phyloP scores from a whole-genome alignment of 2,113 vertebrate genomes.

The Capreolus pygargus region DNA sequence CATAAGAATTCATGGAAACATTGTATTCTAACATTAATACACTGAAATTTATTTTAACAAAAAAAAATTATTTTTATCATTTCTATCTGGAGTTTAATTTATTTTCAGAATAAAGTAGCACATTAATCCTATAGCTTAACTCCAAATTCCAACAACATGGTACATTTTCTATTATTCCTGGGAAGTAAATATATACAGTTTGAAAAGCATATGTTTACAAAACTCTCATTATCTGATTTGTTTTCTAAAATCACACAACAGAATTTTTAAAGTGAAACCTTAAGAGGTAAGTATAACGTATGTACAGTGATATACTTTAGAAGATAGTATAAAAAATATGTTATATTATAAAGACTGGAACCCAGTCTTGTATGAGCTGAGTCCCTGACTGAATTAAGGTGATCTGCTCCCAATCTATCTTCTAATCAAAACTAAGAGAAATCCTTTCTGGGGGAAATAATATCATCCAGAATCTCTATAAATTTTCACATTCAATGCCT shows the following conservation, averaged over 20 bases:
- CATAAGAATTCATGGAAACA: not conserved
- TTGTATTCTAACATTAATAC: not conserved
- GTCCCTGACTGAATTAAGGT: not conserved
- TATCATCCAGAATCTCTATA: not conserved
- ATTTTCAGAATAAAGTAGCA: not conserved
- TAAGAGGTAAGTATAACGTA: not conserved
- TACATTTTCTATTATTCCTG: not conserved
- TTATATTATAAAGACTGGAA: not conserved
- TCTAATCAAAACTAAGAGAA: not conserved
- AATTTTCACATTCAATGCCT: not conserved
- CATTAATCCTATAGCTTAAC: not conserved
- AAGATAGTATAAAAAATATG: not conserved
- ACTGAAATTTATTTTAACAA: not conserved
- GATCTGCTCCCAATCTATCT: not conserved
- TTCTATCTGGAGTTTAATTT: not conserved
- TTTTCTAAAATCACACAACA: constrained; percentile 3
- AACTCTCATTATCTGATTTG: not conserved
- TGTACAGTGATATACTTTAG: not conserved
- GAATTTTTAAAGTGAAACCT: not conserved
- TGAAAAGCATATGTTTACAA: not conserved
- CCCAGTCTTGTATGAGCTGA: not conserved
- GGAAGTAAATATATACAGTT: not conserved
- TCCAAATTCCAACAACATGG: not conserved
- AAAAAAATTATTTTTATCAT: not conserved
- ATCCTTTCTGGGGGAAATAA: not conserved